These are phyloP conservation scores for Otus scops DNA, from an alignment of 2,797 vertebrate genomes.

Conservation along the genomic window DNA sequence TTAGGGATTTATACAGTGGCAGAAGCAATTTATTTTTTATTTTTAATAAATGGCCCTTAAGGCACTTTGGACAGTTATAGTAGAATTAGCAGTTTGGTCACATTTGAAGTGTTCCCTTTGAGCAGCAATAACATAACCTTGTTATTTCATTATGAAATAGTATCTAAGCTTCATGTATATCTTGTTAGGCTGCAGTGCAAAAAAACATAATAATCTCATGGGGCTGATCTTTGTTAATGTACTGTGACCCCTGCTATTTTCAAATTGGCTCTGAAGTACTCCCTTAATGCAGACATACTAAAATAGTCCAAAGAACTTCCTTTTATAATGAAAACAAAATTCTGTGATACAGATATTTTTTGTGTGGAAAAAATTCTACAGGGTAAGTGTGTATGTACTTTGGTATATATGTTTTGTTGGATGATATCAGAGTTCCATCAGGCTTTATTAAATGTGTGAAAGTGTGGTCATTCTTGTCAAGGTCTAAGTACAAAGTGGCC, in stretches of 20 bases:
- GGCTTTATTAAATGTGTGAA: not conserved
- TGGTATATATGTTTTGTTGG: fast-evolving
- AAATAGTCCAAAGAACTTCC: not conserved
- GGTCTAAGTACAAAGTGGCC: not conserved
- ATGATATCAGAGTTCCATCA: not conserved
- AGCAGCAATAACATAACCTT: constrained; percentile 55
- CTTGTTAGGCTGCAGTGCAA: constrained; percentile 33
- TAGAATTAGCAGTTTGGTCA: constrained; percentile 64
- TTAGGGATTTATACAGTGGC: constrained; percentile 23
- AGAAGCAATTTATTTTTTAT: constrained; percentile 55
- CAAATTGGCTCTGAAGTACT: constrained; percentile 18
- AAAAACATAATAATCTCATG: constrained; percentile 2
- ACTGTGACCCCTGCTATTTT: constrained; percentile 40
- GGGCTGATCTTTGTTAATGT: constrained; percentile 39
- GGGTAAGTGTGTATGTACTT: not conserved
- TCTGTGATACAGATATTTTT: not conserved
- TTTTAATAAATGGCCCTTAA: constrained; percentile 64
- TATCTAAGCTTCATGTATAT: constrained; percentile 11
- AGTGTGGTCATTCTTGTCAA: not conserved
- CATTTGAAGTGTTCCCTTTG: constrained; percentile 47
- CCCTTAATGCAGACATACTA: not conserved
- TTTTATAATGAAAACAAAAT: not conserved
- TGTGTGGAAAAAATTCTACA: not conserved
- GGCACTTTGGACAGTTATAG: constrained; percentile 34
- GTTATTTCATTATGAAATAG: constrained; percentile 62